Percentiles rank a stretch among this genome's conserved stretches.
Evolutionary conservation across 1,140 invertebrate genomes (phyloP).

Genomic region (Brachionus rotundiformis): DNA sequence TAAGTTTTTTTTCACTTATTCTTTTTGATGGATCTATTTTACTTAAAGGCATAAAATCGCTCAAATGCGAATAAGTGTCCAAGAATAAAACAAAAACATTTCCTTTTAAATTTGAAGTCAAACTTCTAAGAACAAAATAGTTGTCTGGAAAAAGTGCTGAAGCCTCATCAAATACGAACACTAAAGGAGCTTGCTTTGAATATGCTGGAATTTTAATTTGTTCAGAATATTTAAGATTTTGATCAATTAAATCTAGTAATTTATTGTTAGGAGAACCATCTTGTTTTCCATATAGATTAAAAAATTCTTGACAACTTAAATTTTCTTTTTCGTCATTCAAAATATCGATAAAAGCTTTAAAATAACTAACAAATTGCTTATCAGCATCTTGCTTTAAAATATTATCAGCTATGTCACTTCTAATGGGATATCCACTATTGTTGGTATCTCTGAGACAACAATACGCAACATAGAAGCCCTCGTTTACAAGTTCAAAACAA

Average conservation of each 20-base stretch:
- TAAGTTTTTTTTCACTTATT: background rate
- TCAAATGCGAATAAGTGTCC: background rate
- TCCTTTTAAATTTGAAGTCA: background rate
- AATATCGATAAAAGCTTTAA: background rate
- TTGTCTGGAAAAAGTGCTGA: background rate
- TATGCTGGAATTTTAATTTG: background rate
- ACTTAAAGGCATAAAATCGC: background rate
- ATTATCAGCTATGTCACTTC: background rate
- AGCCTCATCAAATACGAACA: background rate
- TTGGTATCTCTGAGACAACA: background rate
- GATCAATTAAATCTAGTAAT: background rate
- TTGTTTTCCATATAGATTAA: background rate
- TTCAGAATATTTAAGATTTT: background rate
- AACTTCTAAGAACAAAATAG: background rate
- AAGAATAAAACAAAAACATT: conserved; percentile 1
- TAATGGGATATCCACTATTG: background rate
- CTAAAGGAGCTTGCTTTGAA: background rate
- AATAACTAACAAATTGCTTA: background rate
- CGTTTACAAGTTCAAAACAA: background rate
- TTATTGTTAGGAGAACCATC: background rate
- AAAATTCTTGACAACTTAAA: background rate
- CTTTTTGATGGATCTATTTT: background rate
- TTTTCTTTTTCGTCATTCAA: background rate
- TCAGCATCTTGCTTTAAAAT: background rate
- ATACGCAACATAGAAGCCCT: background rate